Evolutionary conservation across 1,140 invertebrate species (phyloP), one percentile per base, ranked within the genome.

Genomic region (Heterodera schachtii): DNA sequence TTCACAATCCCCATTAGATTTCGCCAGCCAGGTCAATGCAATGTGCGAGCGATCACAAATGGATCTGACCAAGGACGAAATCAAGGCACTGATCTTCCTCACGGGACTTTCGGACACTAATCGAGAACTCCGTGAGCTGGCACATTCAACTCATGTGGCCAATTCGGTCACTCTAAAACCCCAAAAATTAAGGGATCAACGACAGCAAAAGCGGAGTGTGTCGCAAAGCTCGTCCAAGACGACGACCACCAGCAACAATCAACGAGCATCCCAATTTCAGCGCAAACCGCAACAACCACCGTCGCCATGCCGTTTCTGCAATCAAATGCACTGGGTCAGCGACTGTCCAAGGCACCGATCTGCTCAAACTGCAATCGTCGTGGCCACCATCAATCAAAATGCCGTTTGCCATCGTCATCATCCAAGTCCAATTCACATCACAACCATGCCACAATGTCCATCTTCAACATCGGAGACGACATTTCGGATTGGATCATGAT

Each of bases 81-180:
- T 79, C n/a, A 79, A 79, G 13, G 60, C 52, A 21, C 19, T 79
- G 41, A 79, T 71, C 6, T 60, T 79, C 19, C 19, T 79, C 16
- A 16, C 19, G 8, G 74, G 74, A 6, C 78, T 79, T 44, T 46
- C 49, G 44, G 78, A 79, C 5, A 31, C 66, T 3, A 43, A 79
- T 16, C 19, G 13, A 19, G 78, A 79, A 41, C 74, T 79, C 44
- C 49, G 78, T 8, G 44, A 49, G 9, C 31, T 16, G 7, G 4
- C 69, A 11, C 67, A 71, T 74, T 74, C 67, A n/a, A n/a, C n/a
- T n/a, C n/a, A n/a, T n/a, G n/a, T n/a, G 41, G 57, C 75, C 0
- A 77, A 77, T 77, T 13, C 75, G 13, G 19, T 71, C 8, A 9
- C 31, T 1, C 6, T 31, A 0, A 71, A 46, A 31, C 69, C 69